A percentile compares a stretch with the other conserved stretches of the same genome.
These are phyloP conservation scores for Sebastes oblongus DNA, from an alignment of 2,797 vertebrate species.

Conservation along the genomic window DNA sequence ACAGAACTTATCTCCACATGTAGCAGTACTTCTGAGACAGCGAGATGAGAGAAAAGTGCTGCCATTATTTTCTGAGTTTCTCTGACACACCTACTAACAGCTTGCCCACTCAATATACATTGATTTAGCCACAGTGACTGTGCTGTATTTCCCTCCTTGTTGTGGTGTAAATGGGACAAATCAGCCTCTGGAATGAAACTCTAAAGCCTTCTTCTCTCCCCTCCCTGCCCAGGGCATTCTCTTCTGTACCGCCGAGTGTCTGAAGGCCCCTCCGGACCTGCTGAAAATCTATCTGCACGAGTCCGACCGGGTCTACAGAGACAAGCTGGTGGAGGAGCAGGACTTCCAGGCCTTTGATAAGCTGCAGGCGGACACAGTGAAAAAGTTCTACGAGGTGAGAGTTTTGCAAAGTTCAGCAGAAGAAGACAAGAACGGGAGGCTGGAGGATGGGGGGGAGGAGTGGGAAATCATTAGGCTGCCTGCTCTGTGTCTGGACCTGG, in stretches of 20 bases:
- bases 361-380: conserved; percentile 87
- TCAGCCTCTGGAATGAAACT: conserved; percentile 39
- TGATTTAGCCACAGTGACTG: conserved; percentile 38
- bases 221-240: conserved; percentile 86
- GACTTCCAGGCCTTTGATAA: conserved; percentile 90
- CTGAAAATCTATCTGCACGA: conserved; percentile 94
- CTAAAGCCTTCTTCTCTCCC: background rate
- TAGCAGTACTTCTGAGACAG: conserved; percentile 32
- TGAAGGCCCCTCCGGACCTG: conserved; percentile 86
- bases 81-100: conserved; percentile 46
- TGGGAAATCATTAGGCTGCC: conserved; percentile 69
- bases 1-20: conserved; percentile 19
- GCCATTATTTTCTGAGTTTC: conserved; percentile 36
- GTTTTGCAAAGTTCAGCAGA: conserved; percentile 58
- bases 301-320: conserved; percentile 91
- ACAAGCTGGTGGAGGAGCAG: conserved; percentile 91
- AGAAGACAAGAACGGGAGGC: conserved; percentile 35
- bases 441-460: background rate
- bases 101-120: conserved; percentile 48
- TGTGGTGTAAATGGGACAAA: conserved; percentile 40
- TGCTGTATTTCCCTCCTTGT: conserved; percentile 34
- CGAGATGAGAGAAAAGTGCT: conserved; percentile 30
- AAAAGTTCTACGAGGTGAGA: conserved; percentile 89
- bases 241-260: conserved; percentile 88
- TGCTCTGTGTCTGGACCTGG: conserved; percentile 62